Evolutionary conservation across 2,113 vertebrate genomes (phyloP), one percentile per base, ranked within the genome.

Genomic region (Oophaga pumilio): DNA sequence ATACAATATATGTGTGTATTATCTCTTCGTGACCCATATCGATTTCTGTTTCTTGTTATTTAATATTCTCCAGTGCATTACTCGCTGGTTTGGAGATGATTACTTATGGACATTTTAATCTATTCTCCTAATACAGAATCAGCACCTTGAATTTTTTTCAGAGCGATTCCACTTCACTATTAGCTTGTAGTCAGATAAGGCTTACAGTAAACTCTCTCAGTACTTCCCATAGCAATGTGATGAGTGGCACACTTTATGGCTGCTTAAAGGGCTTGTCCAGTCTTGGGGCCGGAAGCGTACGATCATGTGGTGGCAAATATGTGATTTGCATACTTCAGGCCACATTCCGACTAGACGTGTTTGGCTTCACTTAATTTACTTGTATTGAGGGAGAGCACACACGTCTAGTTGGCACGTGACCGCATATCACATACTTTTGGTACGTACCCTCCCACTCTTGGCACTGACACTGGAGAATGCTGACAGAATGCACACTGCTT

Each of bases 91-190:
- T 8, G 8, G 26, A 73, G 33, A 33, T 33, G 26, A 43, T 73
- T 73, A 17, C 43, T 73, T 73, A 69, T 73, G 69, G 69, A 15
- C 26, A 73, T 73, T 73, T 73, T 73, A 73, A 73, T 73, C 22
- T 24, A 66, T 66, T 24, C 10, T 1, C 64, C 64, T 66, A 66
- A 66, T 24, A 0, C 17, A 43, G 69, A 18, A 8, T 11, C 22
- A 8, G 69, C 8, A 28, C 28, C 69, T 43, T 1, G 69, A n/a
- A 14, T 15, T 73, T 66, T 73, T 18, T 43, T 24, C 69, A 43
- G 69, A n/a, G n/a, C 8, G 26, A 73, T 43, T 33, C 26, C 28
- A 18, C 15, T 73, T 73, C 15, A 8, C 24, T 43, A 33, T 33
- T 33, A 73, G 69, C 69, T 73, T 43, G 28, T 18, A 73, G 69